These are phyloP conservation scores for Hiodon alosoides DNA, from an alignment of 2,113 vertebrate genomes.

Conservation along the genomic window DNA sequence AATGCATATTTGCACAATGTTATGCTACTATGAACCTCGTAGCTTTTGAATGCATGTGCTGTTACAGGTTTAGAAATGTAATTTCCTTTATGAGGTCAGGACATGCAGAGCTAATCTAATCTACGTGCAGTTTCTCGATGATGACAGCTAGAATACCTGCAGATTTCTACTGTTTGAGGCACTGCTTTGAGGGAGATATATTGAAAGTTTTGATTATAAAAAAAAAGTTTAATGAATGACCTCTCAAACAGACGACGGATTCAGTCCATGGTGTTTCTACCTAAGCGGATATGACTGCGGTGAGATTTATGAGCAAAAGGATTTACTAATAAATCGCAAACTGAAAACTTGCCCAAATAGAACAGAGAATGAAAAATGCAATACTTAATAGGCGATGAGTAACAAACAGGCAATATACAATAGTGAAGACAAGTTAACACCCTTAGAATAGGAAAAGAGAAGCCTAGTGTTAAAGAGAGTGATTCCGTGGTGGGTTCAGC, in stretches of 20 bases:
- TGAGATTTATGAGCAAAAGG: background rate
- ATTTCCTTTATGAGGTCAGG: background rate
- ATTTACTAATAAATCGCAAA: background rate
- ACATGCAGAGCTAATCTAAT: background rate
- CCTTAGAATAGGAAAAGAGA: too few relatives aligned
- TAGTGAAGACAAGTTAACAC: background rate
- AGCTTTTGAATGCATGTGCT: too few relatives aligned
- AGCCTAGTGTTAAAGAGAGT: too few relatives aligned
- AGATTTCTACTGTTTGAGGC: too few relatives aligned
- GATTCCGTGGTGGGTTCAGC: background rate
- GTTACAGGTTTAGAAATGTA: background rate
- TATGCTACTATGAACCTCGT: too few relatives aligned
- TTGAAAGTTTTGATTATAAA: background rate
- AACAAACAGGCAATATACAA: background rate
- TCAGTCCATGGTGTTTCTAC: background rate
- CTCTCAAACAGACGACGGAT: background rate
- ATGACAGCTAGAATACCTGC: too few relatives aligned
- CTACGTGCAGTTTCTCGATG: too few relatives aligned
- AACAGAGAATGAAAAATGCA: background rate
- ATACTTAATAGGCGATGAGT: background rate
- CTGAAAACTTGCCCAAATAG: background rate
- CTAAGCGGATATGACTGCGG: background rate
- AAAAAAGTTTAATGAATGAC: background rate
- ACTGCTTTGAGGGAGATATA: background rate
- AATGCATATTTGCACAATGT: too few relatives aligned